These are phyloP conservation scores for Petrocephalus schoutedeni DNA, from an alignment of 2,797 vertebrate species.

Conservation along the genomic window DNA sequence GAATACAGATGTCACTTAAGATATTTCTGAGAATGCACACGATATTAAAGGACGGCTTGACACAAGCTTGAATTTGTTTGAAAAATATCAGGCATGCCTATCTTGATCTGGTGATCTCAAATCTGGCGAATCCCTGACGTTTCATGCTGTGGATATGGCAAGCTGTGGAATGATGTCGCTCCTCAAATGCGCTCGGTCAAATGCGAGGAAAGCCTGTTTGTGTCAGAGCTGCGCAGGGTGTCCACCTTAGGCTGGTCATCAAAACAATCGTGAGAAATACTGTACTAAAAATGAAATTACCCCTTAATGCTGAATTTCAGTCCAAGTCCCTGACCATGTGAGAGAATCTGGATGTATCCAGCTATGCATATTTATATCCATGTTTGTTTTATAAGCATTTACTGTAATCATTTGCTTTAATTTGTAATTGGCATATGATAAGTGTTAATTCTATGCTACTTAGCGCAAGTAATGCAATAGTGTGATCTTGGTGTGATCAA, in stretches of 20 bases:
- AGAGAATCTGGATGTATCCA: neutral
- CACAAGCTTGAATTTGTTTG: neutral
- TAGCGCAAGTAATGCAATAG: neutral
- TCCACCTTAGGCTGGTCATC: neutral
- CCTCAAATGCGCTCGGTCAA: neutral
- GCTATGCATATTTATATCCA: neutral
- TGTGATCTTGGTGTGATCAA: slow-evolving; percentile 7
- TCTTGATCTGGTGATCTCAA: neutral
- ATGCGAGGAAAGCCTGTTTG: neutral
- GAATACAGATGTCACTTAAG: neutral
- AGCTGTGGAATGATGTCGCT: neutral
- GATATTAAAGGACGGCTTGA: neutral
- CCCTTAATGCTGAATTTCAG: neutral
- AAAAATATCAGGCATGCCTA: neutral
- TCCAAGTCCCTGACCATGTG: neutral
- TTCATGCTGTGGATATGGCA: neutral
- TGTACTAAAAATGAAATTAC: neutral
- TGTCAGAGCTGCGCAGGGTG: neutral
- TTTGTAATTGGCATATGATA: neutral
- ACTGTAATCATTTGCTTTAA: neutral
- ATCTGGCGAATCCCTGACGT: neutral
- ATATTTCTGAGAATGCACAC: neutral
- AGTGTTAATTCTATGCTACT: neutral
- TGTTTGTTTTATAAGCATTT: slow-evolving; percentile 6
- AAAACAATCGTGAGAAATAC: neutral